These are phyloP conservation scores for Amaurobius ferox DNA, from an alignment of 2,888 invertebrate genomes.

Conservation along the genomic window DNA sequence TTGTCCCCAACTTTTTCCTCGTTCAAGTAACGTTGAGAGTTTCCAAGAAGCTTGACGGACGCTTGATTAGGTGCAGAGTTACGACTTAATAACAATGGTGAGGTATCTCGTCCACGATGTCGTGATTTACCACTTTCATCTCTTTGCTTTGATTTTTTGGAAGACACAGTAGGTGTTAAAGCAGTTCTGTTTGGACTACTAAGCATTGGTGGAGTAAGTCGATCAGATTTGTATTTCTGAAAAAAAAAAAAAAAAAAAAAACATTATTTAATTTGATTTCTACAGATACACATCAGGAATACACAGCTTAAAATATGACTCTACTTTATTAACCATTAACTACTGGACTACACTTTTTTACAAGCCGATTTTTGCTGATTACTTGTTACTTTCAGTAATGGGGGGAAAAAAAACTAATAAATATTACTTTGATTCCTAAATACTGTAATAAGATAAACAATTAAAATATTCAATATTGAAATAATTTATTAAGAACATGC, in stretches of 20 bases:
- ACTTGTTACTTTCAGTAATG: too few species aligned
- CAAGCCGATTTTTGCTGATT: too few species aligned
- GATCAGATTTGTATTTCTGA: slow-evolving; percentile 48
- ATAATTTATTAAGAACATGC: too few species aligned
- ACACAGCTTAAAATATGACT: too few species aligned
- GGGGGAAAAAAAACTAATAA: too few species aligned
- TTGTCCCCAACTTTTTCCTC: slow-evolving; percentile 36
- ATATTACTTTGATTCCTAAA: too few species aligned
- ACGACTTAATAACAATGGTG: slow-evolving; percentile 36
- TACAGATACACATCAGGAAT: too few species aligned
- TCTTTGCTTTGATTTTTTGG: slow-evolving; percentile 48
- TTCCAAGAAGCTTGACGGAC: slow-evolving; percentile 27
- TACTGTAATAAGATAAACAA: too few species aligned
- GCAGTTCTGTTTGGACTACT: slow-evolving; percentile 64
- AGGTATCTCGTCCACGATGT: slow-evolving; percentile 33
- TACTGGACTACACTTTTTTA: too few species aligned
- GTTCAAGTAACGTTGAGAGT: slow-evolving; percentile 9
- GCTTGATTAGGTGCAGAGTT: background rate
- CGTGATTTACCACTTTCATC: slow-evolving; percentile 41
- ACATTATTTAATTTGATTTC: too few species aligned
- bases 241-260: slow-evolving; percentile 26
- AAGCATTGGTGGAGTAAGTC: slow-evolving; percentile 47
- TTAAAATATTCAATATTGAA: too few species aligned
- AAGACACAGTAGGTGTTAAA: slow-evolving; percentile 9
- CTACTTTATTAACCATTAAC: too few species aligned